Evolutionary conservation across 2,797 vertebrate species (phyloP).

Genomic region (Centropyge bicolor): DNA sequence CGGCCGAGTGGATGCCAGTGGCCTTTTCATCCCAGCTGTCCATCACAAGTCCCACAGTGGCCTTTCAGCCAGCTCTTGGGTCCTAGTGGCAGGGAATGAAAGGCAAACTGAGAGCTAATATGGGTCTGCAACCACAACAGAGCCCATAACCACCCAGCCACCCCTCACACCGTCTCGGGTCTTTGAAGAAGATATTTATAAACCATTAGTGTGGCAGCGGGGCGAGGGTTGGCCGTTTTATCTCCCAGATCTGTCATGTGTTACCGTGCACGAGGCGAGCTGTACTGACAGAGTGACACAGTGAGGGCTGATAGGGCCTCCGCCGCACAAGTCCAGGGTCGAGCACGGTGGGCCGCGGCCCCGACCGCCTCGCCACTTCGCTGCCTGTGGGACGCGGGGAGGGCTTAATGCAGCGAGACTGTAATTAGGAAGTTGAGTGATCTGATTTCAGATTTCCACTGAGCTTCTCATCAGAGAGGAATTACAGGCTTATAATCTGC

Average conservation of each 20-base stretch:
- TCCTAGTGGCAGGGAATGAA: slow-evolving; percentile 74
- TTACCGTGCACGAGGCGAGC: slow-evolving; percentile 61
- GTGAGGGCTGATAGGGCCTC: slow-evolving; percentile 46
- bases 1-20: slow-evolving; percentile 34
- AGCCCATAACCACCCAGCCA: slow-evolving; percentile 61
- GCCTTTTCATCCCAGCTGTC: slow-evolving; percentile 75
- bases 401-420: slow-evolving; percentile 62
- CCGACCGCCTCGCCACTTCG: slow-evolving; percentile 33
- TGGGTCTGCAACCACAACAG: slow-evolving; percentile 76
- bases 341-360: slow-evolving; percentile 2
- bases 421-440: slow-evolving; percentile 81
- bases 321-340: slow-evolving; percentile 39
- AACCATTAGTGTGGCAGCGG: slow-evolving; percentile 77
- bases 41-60: slow-evolving; percentile 62
- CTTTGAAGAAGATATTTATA: slow-evolving; percentile 86
- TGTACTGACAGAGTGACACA: slow-evolving; percentile 71
- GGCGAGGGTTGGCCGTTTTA: slow-evolving; percentile 72
- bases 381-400: slow-evolving; percentile 57
- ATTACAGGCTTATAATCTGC: slow-evolving; percentile 75
- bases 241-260: slow-evolving; percentile 80
- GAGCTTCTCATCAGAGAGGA: slow-evolving; percentile 70
- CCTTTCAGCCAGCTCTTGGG: slow-evolving; percentile 44
- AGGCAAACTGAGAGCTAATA: slow-evolving; percentile 73
- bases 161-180: slow-evolving; percentile 60
- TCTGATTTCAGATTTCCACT: slow-evolving; percentile 80